Conservation (phyloP, 2,113 vertebrate species). For the Vanacampus margaritifer region DNA sequence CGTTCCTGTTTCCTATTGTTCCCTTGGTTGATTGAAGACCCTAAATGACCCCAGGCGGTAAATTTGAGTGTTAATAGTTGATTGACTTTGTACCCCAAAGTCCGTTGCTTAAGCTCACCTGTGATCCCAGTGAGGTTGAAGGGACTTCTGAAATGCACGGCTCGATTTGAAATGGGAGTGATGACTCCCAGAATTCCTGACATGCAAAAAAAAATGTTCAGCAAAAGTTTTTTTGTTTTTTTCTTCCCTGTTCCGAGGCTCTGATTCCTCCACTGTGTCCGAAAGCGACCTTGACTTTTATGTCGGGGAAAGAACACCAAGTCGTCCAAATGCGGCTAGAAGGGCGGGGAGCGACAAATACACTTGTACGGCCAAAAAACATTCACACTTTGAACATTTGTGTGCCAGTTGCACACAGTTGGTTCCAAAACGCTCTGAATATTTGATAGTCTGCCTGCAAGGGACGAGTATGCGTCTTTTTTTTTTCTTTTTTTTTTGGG, state of each 20-base stretch:
- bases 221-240: neutral
- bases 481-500: neutral
- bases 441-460: neutral
- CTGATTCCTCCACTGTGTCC: neutral
- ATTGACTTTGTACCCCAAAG: too few relatives aligned
- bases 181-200: neutral
- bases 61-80: too few relatives aligned
- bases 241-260: neutral
- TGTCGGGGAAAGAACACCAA: neutral
- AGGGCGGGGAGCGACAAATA: conserved; percentile 1
- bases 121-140: too few relatives aligned
- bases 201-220: neutral
- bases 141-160: too few relatives aligned
- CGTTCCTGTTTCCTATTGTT: too few relatives aligned
- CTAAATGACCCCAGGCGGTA: too few relatives aligned
- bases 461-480: neutral
- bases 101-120: too few relatives aligned
- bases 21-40: too few relatives aligned
- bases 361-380: too few relatives aligned
- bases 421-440: neutral
- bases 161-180: neutral
- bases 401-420: neutral
- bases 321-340: neutral
- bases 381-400: neutral
- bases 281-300: neutral